These are phyloP conservation scores for Sebastolobus alascanus DNA, from an alignment of 2,797 vertebrate species.

Conservation along the genomic window DNA sequence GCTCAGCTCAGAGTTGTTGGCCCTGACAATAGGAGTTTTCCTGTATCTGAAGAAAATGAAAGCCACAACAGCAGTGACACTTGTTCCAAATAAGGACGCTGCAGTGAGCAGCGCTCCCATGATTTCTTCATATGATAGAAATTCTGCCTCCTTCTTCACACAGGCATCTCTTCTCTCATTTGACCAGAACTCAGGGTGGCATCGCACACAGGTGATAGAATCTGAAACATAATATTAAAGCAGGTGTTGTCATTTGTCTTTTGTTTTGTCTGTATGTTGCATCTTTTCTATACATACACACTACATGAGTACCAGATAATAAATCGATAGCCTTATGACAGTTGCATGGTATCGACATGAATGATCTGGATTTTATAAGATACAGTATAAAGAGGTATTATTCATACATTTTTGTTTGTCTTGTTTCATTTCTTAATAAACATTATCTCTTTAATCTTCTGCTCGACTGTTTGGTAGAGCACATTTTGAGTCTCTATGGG, in stretches of 20 bases:
- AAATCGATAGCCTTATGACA: neutral
- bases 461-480: too few species aligned
- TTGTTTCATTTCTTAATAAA: neutral
- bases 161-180: conserved; percentile 59
- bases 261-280: neutral
- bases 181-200: conserved; percentile 56
- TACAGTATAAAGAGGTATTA: neutral
- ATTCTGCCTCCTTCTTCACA: conserved; percentile 63
- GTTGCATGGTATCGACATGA: neutral
- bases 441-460: too few species aligned
- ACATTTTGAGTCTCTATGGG: too few species aligned
- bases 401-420: neutral
- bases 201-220: conserved; percentile 48
- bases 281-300: neutral
- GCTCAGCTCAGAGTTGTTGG: conserved; percentile 84
- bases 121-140: conserved; percentile 64
- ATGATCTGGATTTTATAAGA: neutral
- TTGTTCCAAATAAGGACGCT: conserved; percentile 36
- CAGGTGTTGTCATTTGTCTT: neutral
- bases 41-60: conserved; percentile 72
- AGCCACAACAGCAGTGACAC: conserved; percentile 62
- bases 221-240: conserved; percentile 44
- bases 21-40: conserved; percentile 60
- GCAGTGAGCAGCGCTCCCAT: conserved; percentile 73
- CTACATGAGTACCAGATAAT: too few species aligned